Conservation (phyloP, 2,888 invertebrate species). For the Philhelius pedissequus region DNA sequence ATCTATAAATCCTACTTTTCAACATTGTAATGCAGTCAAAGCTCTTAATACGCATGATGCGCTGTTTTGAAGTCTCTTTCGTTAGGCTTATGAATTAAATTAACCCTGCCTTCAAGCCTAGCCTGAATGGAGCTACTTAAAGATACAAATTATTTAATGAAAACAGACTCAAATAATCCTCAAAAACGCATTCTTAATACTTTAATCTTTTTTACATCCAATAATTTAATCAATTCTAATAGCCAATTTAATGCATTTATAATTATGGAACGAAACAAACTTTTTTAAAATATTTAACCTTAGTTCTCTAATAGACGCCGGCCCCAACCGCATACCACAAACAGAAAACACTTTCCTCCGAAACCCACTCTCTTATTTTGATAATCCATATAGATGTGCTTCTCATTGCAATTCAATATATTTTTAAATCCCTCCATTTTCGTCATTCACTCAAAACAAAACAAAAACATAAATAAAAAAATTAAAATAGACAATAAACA, state of each 20-base stretch:
- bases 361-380: background rate
- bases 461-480: slow-evolving; percentile 12
- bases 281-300: background rate
- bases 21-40: background rate
- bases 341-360: background rate
- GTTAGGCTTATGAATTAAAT: background rate
- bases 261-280: slow-evolving; percentile 5
- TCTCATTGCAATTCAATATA: slow-evolving; percentile 37
- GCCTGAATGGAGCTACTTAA: too few species aligned
- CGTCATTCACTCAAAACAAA: background rate
- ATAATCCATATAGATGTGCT: background rate
- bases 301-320: background rate
- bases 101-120: background rate
- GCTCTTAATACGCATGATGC: background rate
- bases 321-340: too few species aligned
- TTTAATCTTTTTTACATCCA: background rate
- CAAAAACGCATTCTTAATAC: background rate
- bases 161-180: background rate
- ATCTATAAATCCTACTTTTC: background rate
- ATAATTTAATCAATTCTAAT: slow-evolving; percentile 32
- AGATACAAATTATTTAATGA: background rate
- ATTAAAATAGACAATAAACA: background rate
- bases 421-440: background rate
- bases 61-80: background rate
- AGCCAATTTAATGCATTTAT: slow-evolving; percentile 18